A percentile compares a stretch with the other conserved stretches of the same genome.
Evolutionary conservation across 2,113 vertebrate species (phyloP).

Genomic region (Lamprotornis superbus): DNA sequence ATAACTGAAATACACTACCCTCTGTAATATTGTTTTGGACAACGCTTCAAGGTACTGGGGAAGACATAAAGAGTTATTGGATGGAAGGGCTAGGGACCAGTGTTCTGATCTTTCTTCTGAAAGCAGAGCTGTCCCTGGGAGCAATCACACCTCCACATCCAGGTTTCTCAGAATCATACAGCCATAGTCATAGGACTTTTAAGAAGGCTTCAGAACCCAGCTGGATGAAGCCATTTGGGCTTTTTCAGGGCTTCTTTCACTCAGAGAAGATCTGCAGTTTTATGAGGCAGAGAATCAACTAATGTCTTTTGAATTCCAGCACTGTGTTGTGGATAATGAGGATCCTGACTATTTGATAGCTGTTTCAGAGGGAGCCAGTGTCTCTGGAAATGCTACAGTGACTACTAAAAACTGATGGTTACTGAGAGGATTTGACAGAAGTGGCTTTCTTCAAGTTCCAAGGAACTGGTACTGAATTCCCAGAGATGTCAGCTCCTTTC

Average conservation of each 20-base stretch:
- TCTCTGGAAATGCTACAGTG: background rate
- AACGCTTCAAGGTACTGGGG: background rate
- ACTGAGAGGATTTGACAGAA: background rate
- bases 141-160: background rate
- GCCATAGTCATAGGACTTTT: background rate
- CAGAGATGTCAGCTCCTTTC: background rate
- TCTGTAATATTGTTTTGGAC: background rate
- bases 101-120: background rate
- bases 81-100: background rate
- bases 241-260: background rate
- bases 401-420: background rate
- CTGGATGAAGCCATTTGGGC: background rate
- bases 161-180: background rate
- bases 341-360: background rate
- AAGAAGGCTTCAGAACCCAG: background rate
- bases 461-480: background rate
- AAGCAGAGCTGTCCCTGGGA: background rate
- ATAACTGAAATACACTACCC: background rate
- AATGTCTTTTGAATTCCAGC: background rate
- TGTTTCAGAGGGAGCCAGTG: background rate
- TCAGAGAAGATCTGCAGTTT: background rate
- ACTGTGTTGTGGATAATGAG: background rate
- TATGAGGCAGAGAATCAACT: background rate
- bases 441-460: background rate
- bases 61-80: background rate